Base-by-base conservation (phyloP, 2,888 invertebrate genomes). In the Trileptium ribeirensis region DNA sequence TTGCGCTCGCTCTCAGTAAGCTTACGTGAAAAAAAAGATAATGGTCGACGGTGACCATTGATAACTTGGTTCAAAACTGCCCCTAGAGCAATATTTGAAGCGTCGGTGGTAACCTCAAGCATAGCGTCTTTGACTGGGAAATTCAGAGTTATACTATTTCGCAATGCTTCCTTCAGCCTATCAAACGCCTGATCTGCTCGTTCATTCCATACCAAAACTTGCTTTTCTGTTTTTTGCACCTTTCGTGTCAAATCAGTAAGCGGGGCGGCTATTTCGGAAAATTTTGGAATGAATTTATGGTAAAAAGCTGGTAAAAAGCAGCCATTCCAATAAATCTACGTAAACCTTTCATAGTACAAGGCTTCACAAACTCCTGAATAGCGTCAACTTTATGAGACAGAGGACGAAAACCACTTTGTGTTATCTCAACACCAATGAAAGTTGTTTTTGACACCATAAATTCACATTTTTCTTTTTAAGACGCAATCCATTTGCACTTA, bases 281-380 rank as follows among this genome's bases (percentile, higher is more conserved):
- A 70, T 34, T 70, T 31, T 70, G 74, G 74, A n/a, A 70, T 70
- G 74, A 70, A 70, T 19, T n/a, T 8, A 70, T 70, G 74, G 31
- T 70, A 70, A 70, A n/a, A n/a, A n/a, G n/a, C n/a, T n/a, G n/a
- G n/a, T n/a, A n/a, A n/a, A 70, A 70, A 8, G 74, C 74, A 8
- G 34, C 33, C 74, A 70, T 70, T 19, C 74, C 74, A 15, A 70
- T 34, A 70, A 70, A 70, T 15, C 74, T 8, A 8, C 37, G 8
- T 31, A 70, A 36, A 34, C 37, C 19, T 19, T n/a, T 8, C 8
- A 70, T n/a, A 8, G 33, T 70, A 34, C 8, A 8, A n/a, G 74
- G 74, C n/a, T 70, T 70, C n/a, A 15, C 34, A 36, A 19, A 70
- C 34, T 70, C 37, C 8, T 19, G 31, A 36, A 70, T 70, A 8